Conservation (phyloP, 2,113 vertebrate species). For the Pollimyrus isidori region DNA sequence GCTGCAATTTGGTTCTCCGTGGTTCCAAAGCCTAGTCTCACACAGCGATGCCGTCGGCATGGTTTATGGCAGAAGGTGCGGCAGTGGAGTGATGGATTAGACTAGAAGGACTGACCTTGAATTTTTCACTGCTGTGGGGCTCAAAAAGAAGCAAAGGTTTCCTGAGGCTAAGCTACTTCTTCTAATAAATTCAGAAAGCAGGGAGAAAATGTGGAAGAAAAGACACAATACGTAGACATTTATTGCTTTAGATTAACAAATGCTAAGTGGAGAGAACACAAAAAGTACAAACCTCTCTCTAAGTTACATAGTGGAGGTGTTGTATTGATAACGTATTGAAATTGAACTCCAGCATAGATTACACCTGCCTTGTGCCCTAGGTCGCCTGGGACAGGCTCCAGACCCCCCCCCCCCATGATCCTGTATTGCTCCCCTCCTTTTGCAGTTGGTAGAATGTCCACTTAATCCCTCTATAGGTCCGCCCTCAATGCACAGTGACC, state of each 20-base stretch:
- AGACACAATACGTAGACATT: slow-evolving; percentile 17
- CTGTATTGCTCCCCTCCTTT: neutral
- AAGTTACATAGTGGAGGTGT: neutral
- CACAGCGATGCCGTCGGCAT: neutral
- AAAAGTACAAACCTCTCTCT: neutral
- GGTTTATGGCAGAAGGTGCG: neutral
- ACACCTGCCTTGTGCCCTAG: neutral
- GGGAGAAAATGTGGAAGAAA: slow-evolving; percentile 14
- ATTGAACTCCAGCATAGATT: neutral
- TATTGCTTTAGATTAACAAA: neutral
- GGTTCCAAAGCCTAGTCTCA: neutral
- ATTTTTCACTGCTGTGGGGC: slow-evolving; percentile 58
- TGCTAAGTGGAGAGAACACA: neutral
- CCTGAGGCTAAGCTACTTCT: slow-evolving; percentile 64
- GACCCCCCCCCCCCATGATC: neutral
- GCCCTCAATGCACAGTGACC: neutral
- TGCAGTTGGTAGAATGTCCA: neutral
- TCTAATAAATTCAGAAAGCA: slow-evolving; percentile 45
- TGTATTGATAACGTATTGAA: neutral
- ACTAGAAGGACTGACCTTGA: slow-evolving; percentile 59
- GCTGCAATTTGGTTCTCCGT: neutral
- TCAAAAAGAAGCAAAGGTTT: slow-evolving; percentile 59
- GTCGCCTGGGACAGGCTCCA: neutral
- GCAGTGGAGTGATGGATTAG: neutral
- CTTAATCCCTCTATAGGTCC: neutral